These are phyloP conservation scores for Brachionus paranguensis DNA, from an alignment of 1,140 invertebrate genomes.

Conservation along the genomic window DNA sequence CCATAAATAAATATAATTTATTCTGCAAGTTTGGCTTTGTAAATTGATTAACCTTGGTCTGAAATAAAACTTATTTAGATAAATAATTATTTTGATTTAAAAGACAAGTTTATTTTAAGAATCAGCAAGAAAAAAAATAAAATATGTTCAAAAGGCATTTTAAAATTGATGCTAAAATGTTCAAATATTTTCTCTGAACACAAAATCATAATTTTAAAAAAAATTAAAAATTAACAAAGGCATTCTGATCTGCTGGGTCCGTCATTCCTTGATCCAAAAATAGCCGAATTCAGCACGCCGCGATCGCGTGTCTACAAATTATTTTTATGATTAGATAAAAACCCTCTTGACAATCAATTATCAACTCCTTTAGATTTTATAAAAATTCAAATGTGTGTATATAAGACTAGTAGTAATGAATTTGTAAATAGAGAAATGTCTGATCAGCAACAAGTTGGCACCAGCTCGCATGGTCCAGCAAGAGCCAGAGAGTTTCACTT, in stretches of 20 bases:
- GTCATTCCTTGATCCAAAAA: not conserved
- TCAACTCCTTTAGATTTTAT: not conserved
- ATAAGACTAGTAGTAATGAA: not conserved
- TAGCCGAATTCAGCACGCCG: not conserved
- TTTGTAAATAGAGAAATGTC: not conserved
- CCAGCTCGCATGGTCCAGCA: not conserved
- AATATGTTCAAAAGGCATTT: not conserved
- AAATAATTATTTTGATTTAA: not conserved
- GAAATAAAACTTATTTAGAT: not conserved
- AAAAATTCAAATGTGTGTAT: constrained; percentile 10
- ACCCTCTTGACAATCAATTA: not conserved
- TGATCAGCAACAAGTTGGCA: not conserved
- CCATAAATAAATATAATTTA: no score
- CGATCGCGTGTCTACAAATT: not conserved
- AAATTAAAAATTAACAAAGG: not conserved
- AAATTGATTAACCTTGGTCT: not conserved
- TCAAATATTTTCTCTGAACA: not conserved
- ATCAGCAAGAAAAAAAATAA: not conserved
- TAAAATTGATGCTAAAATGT: not conserved
- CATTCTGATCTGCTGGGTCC: not conserved
- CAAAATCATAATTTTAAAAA: not conserved
- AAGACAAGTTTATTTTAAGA: not conserved
- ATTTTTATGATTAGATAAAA: not conserved
- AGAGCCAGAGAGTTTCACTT: not conserved
- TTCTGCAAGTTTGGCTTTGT: not conserved